Evolutionary conservation across 2,888 invertebrate genomes (phyloP), one percentile per base, ranked within the genome.

Genomic region (Empis stercorea): DNA sequence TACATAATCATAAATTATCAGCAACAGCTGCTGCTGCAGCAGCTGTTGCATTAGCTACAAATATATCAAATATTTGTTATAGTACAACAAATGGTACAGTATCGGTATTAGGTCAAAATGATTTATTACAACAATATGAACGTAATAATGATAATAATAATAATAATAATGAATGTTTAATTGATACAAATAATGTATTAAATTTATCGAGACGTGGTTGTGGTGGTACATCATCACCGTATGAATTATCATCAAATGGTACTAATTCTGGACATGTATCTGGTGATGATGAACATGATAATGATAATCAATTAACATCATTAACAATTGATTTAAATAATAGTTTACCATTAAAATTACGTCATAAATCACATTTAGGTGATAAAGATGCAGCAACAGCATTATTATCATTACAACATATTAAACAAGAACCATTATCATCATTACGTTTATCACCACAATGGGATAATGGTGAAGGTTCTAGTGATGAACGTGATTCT

Each of bases 381-480:
- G 91, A 91, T 64, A 88, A 88, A 64, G 91, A 91, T 63, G 88
- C 88, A 10, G 87, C 87, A 48, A 79, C 78, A 50, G 86, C 85
- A 13, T 75, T 86, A 48, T 75, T 87, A n/a, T 83, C 84, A 37
- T 75, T 87, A 41, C 87, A 87, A 62, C 84, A 86, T 61, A 86
- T 88, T 62, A 88, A 89, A 64, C 87, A 87, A 62, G 89, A 89
- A 65, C 87, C 87, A 0, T 83, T 80, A 20, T 79, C 81, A 43
- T 74, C 81, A 43, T 74, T 84, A 38, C 57, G 60, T 0, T 57
- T 63, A 13, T 84, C 85, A 14, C 85, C 87, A 11, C 85, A 85
- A 4, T 87, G 87, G 84, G 88, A 88, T n/a, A n/a, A n/a, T 65
- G 87, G 83, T 30, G 89, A 91, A 60, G 89, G 89, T 30, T 89